Conservation (phyloP, 2,888 invertebrate species). For the Rotaria socialis region DNA sequence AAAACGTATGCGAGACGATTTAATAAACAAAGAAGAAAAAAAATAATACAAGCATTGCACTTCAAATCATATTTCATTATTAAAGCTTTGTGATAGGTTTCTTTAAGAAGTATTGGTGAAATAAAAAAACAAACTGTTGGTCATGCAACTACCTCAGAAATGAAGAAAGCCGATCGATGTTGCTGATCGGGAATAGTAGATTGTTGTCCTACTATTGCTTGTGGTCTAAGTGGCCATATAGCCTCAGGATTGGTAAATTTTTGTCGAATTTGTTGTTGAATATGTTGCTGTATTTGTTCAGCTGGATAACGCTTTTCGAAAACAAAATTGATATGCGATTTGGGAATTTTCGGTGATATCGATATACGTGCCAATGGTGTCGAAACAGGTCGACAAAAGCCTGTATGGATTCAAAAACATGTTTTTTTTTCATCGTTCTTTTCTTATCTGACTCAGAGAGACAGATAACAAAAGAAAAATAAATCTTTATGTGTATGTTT, state of each 20-base stretch:
- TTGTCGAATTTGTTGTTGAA: slow-evolving; percentile 34
- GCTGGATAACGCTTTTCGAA: slow-evolving; percentile 45
- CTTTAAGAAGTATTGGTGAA: not conserved
- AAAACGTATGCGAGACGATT: not conserved
- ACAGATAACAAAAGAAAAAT: slow-evolving; percentile 12
- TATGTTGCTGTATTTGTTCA: slow-evolving; percentile 34
- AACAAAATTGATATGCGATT: slow-evolving; percentile 44
- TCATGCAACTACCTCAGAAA: slow-evolving; percentile 30
- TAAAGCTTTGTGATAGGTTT: not conserved
- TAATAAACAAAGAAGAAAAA: too few relatives aligned
- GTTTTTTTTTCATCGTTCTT: not conserved
- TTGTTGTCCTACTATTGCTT: not conserved
- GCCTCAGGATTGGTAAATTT: slow-evolving; percentile 28
- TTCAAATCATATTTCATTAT: not conserved
- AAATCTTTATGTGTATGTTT: not conserved
- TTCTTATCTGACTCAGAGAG: not conserved
- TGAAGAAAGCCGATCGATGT: slow-evolving; percentile 36
- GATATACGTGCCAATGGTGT: slow-evolving; percentile 38
- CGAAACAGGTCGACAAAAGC: slow-evolving; percentile 34
- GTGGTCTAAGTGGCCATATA: slow-evolving; percentile 29
- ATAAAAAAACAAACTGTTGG: not conserved
- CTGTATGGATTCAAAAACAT: slow-evolving; percentile 22
- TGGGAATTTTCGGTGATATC: slow-evolving; percentile 28
- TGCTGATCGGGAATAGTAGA: slow-evolving; percentile 10
- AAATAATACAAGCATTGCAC: too few relatives aligned